A percentile compares a stretch with the other conserved stretches of the same genome.
These are phyloP conservation scores for Tadarida brasiliensis DNA, from an alignment of 2,797 vertebrate species.

Conservation along the genomic window DNA sequence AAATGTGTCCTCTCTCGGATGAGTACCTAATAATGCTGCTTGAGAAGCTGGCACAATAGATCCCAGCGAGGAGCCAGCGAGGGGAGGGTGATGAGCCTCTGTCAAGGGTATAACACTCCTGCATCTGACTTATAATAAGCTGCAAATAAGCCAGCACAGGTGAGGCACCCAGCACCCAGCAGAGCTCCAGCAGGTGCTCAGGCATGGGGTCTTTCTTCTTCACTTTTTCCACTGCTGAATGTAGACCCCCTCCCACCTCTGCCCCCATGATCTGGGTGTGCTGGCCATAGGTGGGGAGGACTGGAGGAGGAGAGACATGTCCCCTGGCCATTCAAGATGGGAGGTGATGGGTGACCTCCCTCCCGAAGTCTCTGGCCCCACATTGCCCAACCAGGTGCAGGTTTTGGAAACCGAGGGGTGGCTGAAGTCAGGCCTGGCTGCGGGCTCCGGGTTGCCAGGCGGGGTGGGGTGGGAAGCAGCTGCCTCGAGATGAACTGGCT, in stretches of 20 bases:
- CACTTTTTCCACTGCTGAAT: neutral
- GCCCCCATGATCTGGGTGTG: neutral
- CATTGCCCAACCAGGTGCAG: neutral
- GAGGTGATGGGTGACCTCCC: neutral
- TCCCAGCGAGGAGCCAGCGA: neutral
- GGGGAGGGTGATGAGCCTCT: neutral
- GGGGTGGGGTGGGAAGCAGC: neutral
- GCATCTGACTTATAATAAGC: neutral
- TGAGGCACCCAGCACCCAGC: neutral
- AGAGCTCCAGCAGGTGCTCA: neutral
- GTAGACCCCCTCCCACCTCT: neutral
- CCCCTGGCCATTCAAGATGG: neutral
- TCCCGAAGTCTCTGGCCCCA: neutral
- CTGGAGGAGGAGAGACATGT: neutral
- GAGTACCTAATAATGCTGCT: neutral
- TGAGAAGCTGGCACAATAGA: neutral
- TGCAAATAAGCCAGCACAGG: neutral
- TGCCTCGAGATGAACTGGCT: slow-evolving; percentile 36
- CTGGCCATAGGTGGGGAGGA: neutral
- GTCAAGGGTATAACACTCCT: neutral
- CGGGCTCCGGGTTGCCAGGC: neutral
- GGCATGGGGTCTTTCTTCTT: neutral
- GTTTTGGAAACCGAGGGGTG: neutral
- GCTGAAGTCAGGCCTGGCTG: neutral
- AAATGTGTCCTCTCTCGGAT: neutral